These are phyloP conservation scores for Acanthosepion esculentum DNA, from an alignment of 2,888 invertebrate species.

Conservation along the genomic window DNA sequence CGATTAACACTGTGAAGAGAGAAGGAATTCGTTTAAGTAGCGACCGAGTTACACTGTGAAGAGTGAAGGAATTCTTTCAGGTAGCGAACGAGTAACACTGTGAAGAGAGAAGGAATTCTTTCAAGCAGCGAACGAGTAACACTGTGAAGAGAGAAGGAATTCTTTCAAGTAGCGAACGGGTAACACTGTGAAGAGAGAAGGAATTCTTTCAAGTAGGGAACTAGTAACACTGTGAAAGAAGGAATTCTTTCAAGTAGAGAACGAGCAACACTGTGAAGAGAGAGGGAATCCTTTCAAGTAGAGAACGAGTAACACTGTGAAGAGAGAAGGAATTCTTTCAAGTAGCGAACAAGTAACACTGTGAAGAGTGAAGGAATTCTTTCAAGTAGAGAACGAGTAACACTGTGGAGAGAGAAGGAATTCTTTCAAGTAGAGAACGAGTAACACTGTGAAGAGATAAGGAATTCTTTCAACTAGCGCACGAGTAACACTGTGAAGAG, in stretches of 20 bases:
- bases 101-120: conserved; percentile 47
- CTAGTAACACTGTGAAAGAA: neutral
- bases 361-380: conserved; percentile 48
- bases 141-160: too few relatives aligned
- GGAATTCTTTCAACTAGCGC: neutral
- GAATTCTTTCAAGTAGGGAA: neutral
- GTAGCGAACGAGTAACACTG: too few relatives aligned
- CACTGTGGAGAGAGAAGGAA: too few relatives aligned
- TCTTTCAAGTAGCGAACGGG: too few relatives aligned
- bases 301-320: neutral
- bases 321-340: too few relatives aligned
- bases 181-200: conserved; percentile 62
- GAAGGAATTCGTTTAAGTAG: neutral
- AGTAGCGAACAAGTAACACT: too few relatives aligned
- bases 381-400: neutral
- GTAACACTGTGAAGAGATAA: conserved; percentile 63
- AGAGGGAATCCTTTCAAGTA: neutral
- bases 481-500: neutral
- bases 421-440: too few relatives aligned
- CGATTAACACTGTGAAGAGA: conserved; percentile 65
- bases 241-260: too few relatives aligned
- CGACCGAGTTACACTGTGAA: neutral
- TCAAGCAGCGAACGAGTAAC: neutral
- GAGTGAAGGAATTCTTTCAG: too few relatives aligned
- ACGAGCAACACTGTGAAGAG: conserved; percentile 67